Evolutionary conservation across 2,888 invertebrate genomes (phyloP).

Genomic region (Nomada goodeniana): DNA sequence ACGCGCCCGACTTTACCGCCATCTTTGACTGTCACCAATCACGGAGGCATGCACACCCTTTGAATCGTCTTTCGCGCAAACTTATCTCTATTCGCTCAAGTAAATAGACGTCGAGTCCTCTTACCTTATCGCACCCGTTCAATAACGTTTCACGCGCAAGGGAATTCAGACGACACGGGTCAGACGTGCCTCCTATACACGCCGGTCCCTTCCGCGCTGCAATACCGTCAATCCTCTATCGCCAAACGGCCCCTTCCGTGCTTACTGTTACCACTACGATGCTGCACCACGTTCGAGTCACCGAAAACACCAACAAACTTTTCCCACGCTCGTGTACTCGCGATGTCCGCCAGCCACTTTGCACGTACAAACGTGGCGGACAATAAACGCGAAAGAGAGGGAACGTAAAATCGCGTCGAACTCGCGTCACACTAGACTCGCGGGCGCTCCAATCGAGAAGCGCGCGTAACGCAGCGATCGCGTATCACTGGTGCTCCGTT

Average conservation of each 20-base stretch:
- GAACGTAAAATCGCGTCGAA: not conserved
- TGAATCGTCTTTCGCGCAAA: not conserved
- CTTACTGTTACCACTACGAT: not conserved
- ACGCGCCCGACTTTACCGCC: constrained; percentile 42
- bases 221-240: constrained; percentile 25
- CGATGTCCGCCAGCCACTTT: constrained; percentile 13
- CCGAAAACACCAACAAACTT: constrained; percentile 44
- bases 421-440: constrained; percentile 5
- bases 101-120: not conserved
- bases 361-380: not conserved
- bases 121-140: constrained; percentile 31
- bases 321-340: not conserved
- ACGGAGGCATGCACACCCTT: not conserved
- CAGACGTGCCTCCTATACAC: constrained; percentile 14
- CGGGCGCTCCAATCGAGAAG: not conserved
- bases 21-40: constrained; percentile 33
- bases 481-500: not conserved
- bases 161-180: not conserved
- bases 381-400: not conserved
- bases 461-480: not conserved
- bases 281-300: constrained; percentile 20
- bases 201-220: constrained; percentile 37
- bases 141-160: not conserved
- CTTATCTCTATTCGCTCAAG: not conserved
- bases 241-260: not conserved